Evolutionary conservation across 2,113 vertebrate species (phyloP).

Genomic region (Triplophysa rosa): DNA sequence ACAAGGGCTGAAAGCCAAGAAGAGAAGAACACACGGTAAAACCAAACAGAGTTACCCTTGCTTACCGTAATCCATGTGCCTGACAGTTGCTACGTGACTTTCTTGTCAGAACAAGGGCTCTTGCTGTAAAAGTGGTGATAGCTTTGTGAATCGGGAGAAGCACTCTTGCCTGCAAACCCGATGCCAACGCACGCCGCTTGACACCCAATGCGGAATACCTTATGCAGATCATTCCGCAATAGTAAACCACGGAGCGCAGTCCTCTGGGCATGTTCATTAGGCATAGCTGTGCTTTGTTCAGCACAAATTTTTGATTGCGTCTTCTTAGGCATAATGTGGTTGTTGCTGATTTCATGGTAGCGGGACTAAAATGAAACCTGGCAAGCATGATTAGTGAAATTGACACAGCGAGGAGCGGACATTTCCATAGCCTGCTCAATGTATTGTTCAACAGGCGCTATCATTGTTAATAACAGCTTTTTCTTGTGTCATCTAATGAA

Average conservation of each 20-base stretch:
- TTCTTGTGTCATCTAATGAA: slow-evolving; percentile 39
- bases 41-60: not conserved
- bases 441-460: slow-evolving; percentile 27
- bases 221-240: not conserved
- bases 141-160: not conserved
- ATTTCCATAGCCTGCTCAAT: slow-evolving; percentile 51
- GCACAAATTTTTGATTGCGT: slow-evolving; percentile 9
- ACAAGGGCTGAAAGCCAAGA: not conserved
- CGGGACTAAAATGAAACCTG: slow-evolving; percentile 32
- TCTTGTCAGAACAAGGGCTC: slow-evolving; percentile 30
- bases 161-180: not conserved
- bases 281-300: not conserved
- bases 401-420: slow-evolving; percentile 16
- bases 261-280: not conserved
- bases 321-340: slow-evolving; percentile 9
- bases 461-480: slow-evolving; percentile 39
- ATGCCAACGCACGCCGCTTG: not conserved
- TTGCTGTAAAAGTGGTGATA: slow-evolving; percentile 17
- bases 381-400: slow-evolving; percentile 48
- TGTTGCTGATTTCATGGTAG: slow-evolving; percentile 36
- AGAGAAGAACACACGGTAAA: slow-evolving; percentile 7
- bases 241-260: not conserved
- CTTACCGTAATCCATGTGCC: not conserved
- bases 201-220: not conserved
- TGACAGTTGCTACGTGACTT: not conserved